phyloP scores from a whole-genome alignment of 1,140 invertebrate genomes.

The Platyura marginata region DNA sequence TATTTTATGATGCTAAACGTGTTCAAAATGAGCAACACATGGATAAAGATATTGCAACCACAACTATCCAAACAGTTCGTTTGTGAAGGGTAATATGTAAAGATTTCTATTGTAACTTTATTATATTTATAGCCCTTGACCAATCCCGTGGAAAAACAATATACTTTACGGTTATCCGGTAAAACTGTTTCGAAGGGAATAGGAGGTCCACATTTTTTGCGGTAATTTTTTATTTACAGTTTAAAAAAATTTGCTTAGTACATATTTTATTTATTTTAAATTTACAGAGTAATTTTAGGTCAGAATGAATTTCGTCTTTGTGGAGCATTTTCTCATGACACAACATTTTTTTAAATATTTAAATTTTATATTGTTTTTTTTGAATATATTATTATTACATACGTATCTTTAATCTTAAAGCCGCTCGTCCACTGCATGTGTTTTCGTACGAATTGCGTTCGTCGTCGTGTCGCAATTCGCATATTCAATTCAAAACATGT shows the following conservation, averaged over 20 bases:
- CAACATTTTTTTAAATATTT: slow-evolving; percentile 16
- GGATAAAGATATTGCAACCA: too few relatives aligned
- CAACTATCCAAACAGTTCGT: not conserved
- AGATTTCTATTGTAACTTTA: not conserved
- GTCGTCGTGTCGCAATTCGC: not conserved
- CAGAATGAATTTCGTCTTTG: slow-evolving; percentile 18
- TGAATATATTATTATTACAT: too few relatives aligned
- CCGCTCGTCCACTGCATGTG: too few relatives aligned
- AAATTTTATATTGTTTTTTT: too few relatives aligned
- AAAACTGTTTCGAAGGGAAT: slow-evolving; percentile 6
- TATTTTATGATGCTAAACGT: slow-evolving; percentile 2
- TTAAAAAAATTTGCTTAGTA: not conserved
- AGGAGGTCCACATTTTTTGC: slow-evolving; percentile 20
- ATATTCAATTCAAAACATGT: too few relatives aligned
- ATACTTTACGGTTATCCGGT: slow-evolving; percentile 15
- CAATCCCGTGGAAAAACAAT: slow-evolving; percentile 18
- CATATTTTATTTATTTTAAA: not conserved
- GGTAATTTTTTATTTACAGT: slow-evolving; percentile 1
- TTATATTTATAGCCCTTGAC: not conserved
- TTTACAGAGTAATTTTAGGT: slow-evolving; percentile 13
- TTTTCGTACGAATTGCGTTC: too few relatives aligned
- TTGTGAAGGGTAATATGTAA: not conserved
- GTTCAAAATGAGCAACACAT: slow-evolving; percentile 1
- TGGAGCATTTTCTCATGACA: slow-evolving; percentile 22
- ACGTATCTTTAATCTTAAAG: too few relatives aligned